Percentiles rank a stretch among this genome's conserved stretches.
phyloP scores from a whole-genome alignment of 2,797 vertebrate species.

The Melopsittacus undulatus region DNA sequence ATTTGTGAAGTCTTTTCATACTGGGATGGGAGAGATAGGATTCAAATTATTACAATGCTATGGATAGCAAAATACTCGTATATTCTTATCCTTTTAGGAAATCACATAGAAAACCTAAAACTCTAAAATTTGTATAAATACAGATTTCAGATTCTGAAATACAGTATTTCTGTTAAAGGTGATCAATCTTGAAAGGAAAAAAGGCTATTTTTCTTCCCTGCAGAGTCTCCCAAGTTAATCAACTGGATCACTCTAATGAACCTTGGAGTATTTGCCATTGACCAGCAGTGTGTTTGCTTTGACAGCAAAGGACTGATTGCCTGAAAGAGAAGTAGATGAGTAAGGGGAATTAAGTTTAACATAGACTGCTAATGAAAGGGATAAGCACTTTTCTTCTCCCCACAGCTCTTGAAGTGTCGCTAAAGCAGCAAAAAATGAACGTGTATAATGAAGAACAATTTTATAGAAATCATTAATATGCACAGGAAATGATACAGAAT shows the following conservation, averaged over 20 bases:
- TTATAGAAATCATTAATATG: background rate
- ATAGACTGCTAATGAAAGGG: background rate
- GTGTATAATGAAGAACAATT: background rate
- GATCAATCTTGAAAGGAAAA: background rate
- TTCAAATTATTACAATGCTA: background rate
- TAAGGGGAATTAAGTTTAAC: background rate
- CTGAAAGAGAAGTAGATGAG: background rate
- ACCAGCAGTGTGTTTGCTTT: background rate
- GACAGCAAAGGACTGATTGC: background rate
- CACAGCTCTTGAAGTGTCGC: background rate
- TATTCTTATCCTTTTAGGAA: conserved; percentile 3
- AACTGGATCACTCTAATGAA: background rate
- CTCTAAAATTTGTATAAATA: background rate
- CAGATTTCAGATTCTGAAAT: background rate
- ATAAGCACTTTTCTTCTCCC: background rate
- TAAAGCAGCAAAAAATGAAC: background rate
- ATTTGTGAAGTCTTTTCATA: background rate
- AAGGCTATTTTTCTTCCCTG: background rate
- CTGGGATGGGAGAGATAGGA: background rate
- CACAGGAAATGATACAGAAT: background rate
- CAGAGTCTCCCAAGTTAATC: background rate
- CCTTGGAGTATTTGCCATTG: background rate
- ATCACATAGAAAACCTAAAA: background rate
- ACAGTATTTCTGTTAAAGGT: background rate
- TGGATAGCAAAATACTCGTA: background rate